A percentile compares a stretch with the other conserved stretches of the same genome.
These are phyloP conservation scores for Haliaeetus leucogaster DNA, from an alignment of 2,113 vertebrate species.

Conservation along the genomic window DNA sequence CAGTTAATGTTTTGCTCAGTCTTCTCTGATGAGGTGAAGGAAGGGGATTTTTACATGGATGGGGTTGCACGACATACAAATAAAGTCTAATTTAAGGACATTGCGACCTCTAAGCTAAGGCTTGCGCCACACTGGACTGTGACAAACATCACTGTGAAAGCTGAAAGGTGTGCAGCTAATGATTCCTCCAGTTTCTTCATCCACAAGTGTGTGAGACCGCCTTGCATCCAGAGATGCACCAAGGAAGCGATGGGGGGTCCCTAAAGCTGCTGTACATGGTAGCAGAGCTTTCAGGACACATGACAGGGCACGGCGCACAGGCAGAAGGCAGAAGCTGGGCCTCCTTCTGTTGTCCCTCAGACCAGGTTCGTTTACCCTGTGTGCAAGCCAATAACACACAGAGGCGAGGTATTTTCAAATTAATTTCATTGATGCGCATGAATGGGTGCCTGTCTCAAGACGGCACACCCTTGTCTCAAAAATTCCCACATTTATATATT, in stretches of 20 bases:
- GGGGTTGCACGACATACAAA: not conserved
- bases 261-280: not conserved
- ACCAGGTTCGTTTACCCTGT: no score
- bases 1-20: not conserved
- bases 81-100: not conserved
- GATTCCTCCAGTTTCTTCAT: not conserved
- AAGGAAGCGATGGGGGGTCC: rapidly evolving
- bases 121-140: no score
- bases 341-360: no score
- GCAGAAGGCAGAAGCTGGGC: not conserved
- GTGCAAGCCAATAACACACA: no score
- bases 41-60: not conserved
- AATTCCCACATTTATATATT: no score
- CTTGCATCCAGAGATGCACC: rapidly evolving
- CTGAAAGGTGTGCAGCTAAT: not conserved
- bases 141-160: not conserved
- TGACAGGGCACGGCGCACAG: not conserved
- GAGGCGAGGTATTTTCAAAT: no score
- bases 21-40: not conserved
- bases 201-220: not conserved
- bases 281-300: not conserved
- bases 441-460: no score
- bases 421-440: no score
- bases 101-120: not conserved
- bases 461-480: no score